phyloP scores from a whole-genome alignment of 2,797 vertebrate species.

The Adelosebastes latens region DNA sequence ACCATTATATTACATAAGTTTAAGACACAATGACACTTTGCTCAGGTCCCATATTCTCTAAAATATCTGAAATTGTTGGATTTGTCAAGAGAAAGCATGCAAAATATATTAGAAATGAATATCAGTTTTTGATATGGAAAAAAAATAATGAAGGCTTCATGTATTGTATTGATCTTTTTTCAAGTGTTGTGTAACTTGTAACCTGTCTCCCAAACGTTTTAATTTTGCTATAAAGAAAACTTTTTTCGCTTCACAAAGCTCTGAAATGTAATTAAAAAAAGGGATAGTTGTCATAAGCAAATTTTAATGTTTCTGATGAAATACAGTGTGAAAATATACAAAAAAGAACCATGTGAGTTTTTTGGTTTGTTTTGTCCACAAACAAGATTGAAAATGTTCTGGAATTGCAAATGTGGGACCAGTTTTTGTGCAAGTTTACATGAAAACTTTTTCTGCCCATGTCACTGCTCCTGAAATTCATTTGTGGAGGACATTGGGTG shows the following conservation, averaged over 20 bases:
- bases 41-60: conserved; percentile 38
- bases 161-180: conserved; percentile 60
- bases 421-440: conserved; percentile 56
- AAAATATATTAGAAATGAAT: conserved; percentile 16
- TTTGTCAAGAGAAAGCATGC: conserved; percentile 62
- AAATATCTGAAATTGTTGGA: conserved; percentile 7
- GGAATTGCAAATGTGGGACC: conserved; percentile 68
- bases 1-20: neutral
- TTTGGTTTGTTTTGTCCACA: conserved; percentile 12
- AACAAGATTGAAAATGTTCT: conserved; percentile 18
- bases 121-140: conserved; percentile 8
- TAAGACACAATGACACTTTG: conserved; percentile 6
- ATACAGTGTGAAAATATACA: conserved; percentile 40
- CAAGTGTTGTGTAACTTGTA: conserved; percentile 64
- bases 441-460: conserved; percentile 27
- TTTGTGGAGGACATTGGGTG: conserved; percentile 21
- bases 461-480: conserved; percentile 32
- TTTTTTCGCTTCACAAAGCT: conserved; percentile 34
- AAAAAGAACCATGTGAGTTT: neutral
- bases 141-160: conserved; percentile 57
- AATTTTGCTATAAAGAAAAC: conserved; percentile 41
- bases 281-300: conserved; percentile 18
- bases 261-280: conserved; percentile 45
- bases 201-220: conserved; percentile 33
- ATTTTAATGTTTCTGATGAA: conserved; percentile 45